Percentiles rank a stretch among this genome's conserved stretches.
Evolutionary conservation across 2,888 invertebrate genomes (phyloP).

Genomic region (Callosobruchus maculatus): DNA sequence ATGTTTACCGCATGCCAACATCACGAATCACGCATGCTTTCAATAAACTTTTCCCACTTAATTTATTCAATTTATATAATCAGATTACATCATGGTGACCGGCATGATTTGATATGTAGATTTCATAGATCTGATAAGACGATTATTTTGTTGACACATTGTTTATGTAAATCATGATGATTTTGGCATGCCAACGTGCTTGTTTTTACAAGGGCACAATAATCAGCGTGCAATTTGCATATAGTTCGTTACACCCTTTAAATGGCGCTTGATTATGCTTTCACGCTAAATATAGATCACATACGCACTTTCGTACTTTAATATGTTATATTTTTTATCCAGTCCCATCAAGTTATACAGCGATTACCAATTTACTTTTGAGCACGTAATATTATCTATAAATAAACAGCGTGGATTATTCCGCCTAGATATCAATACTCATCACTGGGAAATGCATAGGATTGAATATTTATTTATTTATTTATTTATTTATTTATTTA

Average conservation of each 20-base stretch:
- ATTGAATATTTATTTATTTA: too few species aligned
- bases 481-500: too few species aligned
- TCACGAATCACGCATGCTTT: not conserved
- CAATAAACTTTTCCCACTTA: not conserved
- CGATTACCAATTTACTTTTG: too few species aligned
- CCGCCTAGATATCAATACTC: too few species aligned
- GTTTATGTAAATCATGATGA: not conserved
- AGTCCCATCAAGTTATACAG: too few species aligned
- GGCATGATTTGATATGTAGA: not conserved
- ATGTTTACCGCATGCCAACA: not conserved
- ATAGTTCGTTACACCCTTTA: not conserved
- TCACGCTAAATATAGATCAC: not conserved
- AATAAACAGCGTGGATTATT: too few species aligned
- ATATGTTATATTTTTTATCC: too few species aligned
- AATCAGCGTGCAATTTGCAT: not conserved
- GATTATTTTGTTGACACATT: not conserved
- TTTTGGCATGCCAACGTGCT: not conserved
- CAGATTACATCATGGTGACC: not conserved
- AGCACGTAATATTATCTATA: too few species aligned
- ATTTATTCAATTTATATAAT: not conserved
- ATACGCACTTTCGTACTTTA: too few species aligned
- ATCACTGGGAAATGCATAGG: too few species aligned
- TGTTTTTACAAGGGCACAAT: too few species aligned
- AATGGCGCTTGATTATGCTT: not conserved
- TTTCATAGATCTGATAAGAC: not conserved